phyloP scores from a whole-genome alignment of 53 echinoderm and acorn worm species.

The Patiria pectinifera region DNA sequence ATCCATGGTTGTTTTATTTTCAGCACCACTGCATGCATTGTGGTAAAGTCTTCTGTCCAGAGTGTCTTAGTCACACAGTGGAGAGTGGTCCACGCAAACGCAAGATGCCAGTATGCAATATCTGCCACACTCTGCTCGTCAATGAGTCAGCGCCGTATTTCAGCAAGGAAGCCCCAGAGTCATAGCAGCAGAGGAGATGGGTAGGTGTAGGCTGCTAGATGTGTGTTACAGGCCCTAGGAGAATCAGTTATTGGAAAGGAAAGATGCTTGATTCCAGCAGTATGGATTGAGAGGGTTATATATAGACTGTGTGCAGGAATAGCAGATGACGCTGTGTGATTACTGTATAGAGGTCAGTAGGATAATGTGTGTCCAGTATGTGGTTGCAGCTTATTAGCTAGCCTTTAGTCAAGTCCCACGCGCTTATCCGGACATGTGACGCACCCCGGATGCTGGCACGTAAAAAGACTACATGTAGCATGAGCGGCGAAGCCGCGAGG shows the following conservation, averaged over 20 bases:
- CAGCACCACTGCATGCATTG: conserved; percentile 97
- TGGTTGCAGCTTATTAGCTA: too few species aligned
- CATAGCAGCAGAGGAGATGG: conserved; percentile 44
- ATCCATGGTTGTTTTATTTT: not conserved
- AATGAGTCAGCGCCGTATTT: conserved; percentile 99
- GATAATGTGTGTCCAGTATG: too few species aligned
- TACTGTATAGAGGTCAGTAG: too few species aligned
- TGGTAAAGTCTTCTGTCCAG: conserved; percentile 87
- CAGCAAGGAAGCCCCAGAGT: conserved; percentile 87
- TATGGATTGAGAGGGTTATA: not conserved
- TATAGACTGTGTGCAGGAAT: not conserved
- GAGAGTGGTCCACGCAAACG: conserved; percentile 90
- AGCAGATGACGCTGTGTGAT: too few species aligned
- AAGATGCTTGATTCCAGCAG: not conserved
- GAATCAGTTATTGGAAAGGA: not conserved
- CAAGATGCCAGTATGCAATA: conserved; percentile 94
- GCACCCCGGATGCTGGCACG: too few species aligned
- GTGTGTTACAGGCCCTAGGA: not conserved
- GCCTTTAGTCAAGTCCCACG: too few species aligned
- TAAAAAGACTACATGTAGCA: too few species aligned
- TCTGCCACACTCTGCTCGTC: conserved; percentile 95
- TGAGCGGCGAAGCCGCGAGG: too few species aligned
- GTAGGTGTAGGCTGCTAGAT: conserved; percentile 9
- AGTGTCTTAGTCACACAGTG: conserved; percentile 85
- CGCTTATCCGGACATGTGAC: too few species aligned